Conservation (phyloP, 2,113 vertebrate species). For the Pleuronectes platessa region DNA sequence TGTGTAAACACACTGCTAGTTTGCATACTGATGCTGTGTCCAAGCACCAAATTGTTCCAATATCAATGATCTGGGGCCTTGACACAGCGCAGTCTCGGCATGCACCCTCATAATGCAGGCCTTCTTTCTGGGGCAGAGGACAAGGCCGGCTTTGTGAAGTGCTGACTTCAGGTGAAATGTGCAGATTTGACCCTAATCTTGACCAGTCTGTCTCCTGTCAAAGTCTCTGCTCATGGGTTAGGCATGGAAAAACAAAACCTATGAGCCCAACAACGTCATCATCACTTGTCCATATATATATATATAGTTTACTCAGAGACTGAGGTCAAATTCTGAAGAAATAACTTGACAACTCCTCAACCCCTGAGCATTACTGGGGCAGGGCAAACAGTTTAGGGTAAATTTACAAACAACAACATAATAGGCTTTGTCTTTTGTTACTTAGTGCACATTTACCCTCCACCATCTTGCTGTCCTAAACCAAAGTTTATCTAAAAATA, state of each 20-base stretch:
- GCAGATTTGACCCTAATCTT: conserved; percentile 40
- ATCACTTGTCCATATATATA: neutral
- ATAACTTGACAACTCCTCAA: neutral
- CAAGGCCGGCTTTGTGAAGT: conserved; percentile 41
- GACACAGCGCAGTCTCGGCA: conserved; percentile 18
- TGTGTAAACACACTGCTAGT: conserved; percentile 1
- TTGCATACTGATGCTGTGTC: conserved; percentile 4
- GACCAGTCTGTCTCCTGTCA: conserved; percentile 26
- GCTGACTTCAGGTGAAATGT: conserved; percentile 17
- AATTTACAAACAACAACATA: too few species aligned
- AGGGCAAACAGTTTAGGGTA: too few species aligned
- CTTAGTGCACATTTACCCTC: neutral
- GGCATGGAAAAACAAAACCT: conserved; percentile 5
- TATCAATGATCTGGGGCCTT: conserved; percentile 24
- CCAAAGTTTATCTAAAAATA: too few species aligned
- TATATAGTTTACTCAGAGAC: neutral
- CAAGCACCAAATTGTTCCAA: conserved; percentile 21
- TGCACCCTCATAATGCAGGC: conserved; percentile 27
- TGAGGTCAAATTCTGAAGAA: neutral
- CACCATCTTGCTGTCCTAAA: too few species aligned
- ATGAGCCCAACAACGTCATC: neutral
- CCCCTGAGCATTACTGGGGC: neutral
- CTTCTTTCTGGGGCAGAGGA: conserved; percentile 25
- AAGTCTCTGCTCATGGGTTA: conserved; percentile 7
- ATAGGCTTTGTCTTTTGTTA: neutral